phyloP scores from a whole-genome alignment of 2,888 invertebrate genomes.

The Agrilus biguttatus region DNA sequence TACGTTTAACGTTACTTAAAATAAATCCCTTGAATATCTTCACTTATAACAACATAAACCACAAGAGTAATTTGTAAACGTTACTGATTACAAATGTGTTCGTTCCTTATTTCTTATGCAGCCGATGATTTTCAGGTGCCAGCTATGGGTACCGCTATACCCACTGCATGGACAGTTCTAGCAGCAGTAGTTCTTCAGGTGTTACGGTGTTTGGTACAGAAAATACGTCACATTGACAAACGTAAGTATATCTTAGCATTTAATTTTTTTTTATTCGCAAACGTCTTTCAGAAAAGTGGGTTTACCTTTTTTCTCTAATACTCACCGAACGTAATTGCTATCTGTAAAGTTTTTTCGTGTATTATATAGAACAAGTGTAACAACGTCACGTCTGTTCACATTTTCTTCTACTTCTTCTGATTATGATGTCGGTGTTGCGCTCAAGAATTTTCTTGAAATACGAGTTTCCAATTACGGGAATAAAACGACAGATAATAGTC shows the following conservation, averaged over 20 bases:
- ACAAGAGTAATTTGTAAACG: neutral
- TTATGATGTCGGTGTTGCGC: too few species aligned
- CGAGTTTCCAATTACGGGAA: too few species aligned
- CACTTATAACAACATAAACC: neutral
- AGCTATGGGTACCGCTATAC: constrained; percentile 31
- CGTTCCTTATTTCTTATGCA: too few species aligned
- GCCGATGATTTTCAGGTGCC: constrained; percentile 21
- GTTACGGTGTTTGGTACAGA: constrained; percentile 23
- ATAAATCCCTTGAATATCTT: neutral
- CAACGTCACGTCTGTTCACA: too few species aligned
- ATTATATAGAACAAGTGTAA: too few species aligned
- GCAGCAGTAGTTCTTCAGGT: constrained; percentile 28
- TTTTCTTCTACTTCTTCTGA: too few species aligned
- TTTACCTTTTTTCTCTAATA: too few species aligned
- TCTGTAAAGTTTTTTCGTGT: too few species aligned
- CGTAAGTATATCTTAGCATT: constrained; percentile 8
- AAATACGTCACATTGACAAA: constrained; percentile 7
- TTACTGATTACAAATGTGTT: neutral
- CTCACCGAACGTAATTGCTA: too few species aligned
- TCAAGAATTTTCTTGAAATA: too few species aligned
- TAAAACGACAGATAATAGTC: too few species aligned
- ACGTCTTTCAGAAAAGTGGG: neutral
- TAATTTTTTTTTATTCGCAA: neutral
- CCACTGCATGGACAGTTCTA: constrained; percentile 19
- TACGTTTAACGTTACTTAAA: too few species aligned